phyloP scores from a whole-genome alignment of 2,888 invertebrate genomes.

The Ditula angustiorana region DNA sequence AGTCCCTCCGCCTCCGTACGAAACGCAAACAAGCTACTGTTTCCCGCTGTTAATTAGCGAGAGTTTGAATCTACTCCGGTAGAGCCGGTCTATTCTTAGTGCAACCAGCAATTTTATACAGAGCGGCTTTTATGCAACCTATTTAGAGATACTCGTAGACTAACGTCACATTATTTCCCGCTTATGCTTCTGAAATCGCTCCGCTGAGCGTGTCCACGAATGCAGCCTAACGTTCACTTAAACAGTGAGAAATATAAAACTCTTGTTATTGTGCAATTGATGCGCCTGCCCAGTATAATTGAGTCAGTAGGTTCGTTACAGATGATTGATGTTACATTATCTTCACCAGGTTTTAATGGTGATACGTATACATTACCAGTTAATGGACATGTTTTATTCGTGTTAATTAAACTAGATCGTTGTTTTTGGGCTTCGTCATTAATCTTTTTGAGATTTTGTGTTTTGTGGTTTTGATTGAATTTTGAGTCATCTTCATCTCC shows the following conservation, averaged over 20 bases:
- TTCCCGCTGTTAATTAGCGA: no score
- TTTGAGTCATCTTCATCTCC: background rate
- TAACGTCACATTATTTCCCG: no score
- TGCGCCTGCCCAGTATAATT: constrained; percentile 25
- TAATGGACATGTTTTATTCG: constrained; percentile 25
- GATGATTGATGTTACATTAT: constrained; percentile 30
- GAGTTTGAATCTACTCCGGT: no score
- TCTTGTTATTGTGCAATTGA: constrained; percentile 30
- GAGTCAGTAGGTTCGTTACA: constrained; percentile 2
- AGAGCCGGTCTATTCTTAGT: no score
- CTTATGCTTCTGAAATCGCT: background rate
- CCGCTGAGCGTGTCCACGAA: background rate
- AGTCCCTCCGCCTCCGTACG: no score
- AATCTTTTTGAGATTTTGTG: background rate
- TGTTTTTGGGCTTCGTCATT: constrained; percentile 13
- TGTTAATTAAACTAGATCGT: constrained; percentile 28
- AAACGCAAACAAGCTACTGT: no score
- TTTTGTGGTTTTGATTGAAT: constrained; percentile 5
- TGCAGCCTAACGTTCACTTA: constrained; percentile 12
- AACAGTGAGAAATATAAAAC: constrained; percentile 23
- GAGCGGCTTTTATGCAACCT: no score
- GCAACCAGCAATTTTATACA: no score
- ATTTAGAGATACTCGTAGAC: no score
- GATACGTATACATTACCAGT: constrained; percentile 18
- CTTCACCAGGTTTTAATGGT: background rate